Conservation (phyloP, 2,888 invertebrate species). For the Villa cingulata region DNA sequence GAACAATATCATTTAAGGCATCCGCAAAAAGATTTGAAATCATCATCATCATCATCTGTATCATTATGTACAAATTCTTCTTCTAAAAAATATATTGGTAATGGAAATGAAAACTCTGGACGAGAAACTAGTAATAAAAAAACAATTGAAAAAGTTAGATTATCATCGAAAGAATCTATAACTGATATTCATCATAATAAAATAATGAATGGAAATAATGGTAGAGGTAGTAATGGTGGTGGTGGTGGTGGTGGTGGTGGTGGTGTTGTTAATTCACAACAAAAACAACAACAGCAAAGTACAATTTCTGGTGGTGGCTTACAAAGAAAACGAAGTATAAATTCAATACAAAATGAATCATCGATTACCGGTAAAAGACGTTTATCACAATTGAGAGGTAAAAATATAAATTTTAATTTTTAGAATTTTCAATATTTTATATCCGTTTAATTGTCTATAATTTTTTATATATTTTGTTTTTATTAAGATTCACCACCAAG, state of each 20-base stretch:
- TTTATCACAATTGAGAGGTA: slow-evolving; percentile 11
- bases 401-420: too few species aligned
- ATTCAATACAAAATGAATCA: background rate
- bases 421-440: background rate
- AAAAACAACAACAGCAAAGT: slow-evolving; percentile 23
- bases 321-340: background rate
- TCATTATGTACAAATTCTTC: background rate
- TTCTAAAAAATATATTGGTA: background rate
- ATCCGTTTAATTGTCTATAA: background rate
- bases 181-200: slow-evolving; percentile 1
- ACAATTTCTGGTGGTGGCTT: background rate
- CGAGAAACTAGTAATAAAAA: background rate
- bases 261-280: slow-evolving; percentile 15
- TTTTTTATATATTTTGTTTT: background rate
- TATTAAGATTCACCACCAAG: slow-evolving; percentile 13
- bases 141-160: background rate
- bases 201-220: slow-evolving; percentile 10
- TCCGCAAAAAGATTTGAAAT: slow-evolving; percentile 7
- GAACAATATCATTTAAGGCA: slow-evolving; percentile 1
- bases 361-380: slow-evolving; percentile 9
- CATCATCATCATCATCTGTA: too few species aligned
- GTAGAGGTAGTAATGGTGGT: slow-evolving; percentile 3
- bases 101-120: background rate
- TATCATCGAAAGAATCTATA: background rate
- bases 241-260: slow-evolving; percentile 4